These are phyloP conservation scores for Sturnus vulgaris DNA, from an alignment of 2,113 vertebrate species.

Conservation along the genomic window DNA sequence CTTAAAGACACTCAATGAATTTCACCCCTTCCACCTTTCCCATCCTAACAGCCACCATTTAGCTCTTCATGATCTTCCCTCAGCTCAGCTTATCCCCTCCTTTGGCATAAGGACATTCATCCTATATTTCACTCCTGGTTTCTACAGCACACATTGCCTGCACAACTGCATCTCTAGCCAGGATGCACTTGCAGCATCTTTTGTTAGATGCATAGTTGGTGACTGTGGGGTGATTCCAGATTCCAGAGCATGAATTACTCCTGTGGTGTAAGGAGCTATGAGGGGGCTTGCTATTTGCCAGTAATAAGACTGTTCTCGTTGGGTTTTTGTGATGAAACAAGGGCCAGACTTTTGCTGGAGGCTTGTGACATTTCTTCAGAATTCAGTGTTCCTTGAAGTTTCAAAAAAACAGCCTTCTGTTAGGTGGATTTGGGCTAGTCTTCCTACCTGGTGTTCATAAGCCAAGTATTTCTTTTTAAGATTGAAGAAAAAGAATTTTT, in stretches of 20 bases:
- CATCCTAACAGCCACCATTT: neutral
- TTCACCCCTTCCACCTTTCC: neutral
- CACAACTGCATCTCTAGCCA: neutral
- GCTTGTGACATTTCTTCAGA: neutral
- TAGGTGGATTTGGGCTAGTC: neutral
- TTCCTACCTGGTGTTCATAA: neutral
- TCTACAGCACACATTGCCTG: neutral
- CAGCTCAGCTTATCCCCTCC: neutral
- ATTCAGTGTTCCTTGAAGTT: neutral
- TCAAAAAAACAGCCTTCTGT: neutral
- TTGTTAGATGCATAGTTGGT: neutral
- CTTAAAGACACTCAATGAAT: neutral
- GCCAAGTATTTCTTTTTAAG: neutral
- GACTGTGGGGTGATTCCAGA: neutral
- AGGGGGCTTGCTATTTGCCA: neutral
- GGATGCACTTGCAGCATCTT: neutral
- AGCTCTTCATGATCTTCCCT: neutral
- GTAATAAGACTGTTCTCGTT: neutral
- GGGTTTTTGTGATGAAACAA: neutral
- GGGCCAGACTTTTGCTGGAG: neutral
- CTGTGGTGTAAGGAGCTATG: neutral
- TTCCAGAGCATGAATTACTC: neutral
- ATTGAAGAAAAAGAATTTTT: neutral
- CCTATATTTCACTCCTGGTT: neutral
- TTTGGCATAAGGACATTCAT: neutral